A percentile compares a stretch with the other conserved stretches of the same genome.
Conservation (phyloP, 1,140 invertebrate species). For the Eueides isabella region DNA sequence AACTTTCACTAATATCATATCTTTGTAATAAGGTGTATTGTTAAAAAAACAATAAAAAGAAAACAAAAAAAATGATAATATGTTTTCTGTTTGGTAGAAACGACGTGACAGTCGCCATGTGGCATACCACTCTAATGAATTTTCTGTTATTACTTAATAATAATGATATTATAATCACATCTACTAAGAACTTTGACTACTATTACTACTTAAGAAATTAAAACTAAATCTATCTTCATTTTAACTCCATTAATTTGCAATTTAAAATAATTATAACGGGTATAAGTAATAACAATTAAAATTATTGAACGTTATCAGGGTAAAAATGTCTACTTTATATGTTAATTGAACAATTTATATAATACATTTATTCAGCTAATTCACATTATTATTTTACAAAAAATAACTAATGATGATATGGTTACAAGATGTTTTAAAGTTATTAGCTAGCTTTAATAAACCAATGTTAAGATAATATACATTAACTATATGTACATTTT, state of each 20-base stretch:
- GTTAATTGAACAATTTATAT: too few species aligned
- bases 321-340: neutral
- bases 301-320: neutral
- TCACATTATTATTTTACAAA: neutral
- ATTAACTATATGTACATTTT: neutral
- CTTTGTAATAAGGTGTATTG: neutral
- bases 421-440: neutral
- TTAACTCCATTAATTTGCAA: neutral
- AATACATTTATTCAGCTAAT: too few species aligned
- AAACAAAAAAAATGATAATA: neutral
- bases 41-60: neutral
- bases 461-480: neutral
- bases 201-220: too few species aligned
- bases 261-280: neutral
- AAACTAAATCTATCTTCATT: neutral
- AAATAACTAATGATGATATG: neutral
- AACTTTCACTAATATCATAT: neutral
- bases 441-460: neutral
- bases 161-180: neutral
- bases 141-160: neutral
- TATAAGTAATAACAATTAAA: neutral
- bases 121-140: neutral
- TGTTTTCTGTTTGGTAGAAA: neutral
- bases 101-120: slow-evolving; percentile 11
- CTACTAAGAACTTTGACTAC: neutral